A percentile compares a stretch with the other conserved stretches of the same genome.
Conservation (phyloP, 2,888 invertebrate species). For the Axea sp. region DNA sequence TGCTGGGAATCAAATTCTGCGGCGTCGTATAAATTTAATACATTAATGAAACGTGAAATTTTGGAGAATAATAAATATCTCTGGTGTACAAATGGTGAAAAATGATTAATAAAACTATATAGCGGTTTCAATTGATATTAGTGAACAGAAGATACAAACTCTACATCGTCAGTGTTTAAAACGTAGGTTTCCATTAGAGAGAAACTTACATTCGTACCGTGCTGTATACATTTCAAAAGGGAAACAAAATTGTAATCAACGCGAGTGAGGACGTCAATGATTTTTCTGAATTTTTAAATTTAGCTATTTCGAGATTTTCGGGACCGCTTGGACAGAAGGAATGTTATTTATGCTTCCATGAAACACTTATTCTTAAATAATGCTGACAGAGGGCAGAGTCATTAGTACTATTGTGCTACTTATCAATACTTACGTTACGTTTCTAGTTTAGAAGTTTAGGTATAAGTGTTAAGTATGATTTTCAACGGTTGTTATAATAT, state of each 20-base stretch:
- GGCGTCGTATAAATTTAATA: too few relatives aligned
- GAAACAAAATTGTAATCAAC: not conserved
- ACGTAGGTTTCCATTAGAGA: not conserved
- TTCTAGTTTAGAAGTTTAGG: conserved; percentile 55
- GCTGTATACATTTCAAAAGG: conserved; percentile 7
- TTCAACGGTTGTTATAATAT: conserved; percentile 47
- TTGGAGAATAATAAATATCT: not conserved
- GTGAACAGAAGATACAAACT: not conserved
- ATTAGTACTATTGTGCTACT: conserved; percentile 62
- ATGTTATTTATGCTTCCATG: conserved; percentile 64
- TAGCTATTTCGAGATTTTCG: conserved; percentile 46
- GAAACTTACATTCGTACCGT: not conserved
- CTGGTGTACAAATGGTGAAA: conserved; percentile 4
- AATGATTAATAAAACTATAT: conserved; percentile 5
- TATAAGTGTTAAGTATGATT: conserved; percentile 57
- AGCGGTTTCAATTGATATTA: not conserved
- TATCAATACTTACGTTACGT: conserved; percentile 61
- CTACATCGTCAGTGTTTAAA: conserved; percentile 5
- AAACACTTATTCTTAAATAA: conserved; percentile 50
- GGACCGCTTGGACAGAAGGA: conserved; percentile 1
- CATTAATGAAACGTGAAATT: not conserved
- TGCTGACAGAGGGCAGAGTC: conserved; percentile 60
- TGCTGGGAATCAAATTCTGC: conserved; percentile 28
- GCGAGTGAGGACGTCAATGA: too few relatives aligned
- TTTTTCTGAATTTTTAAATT: conserved; percentile 3